Conservation (phyloP, 2,888 invertebrate species). For the Andrena trimmerana region DNA sequence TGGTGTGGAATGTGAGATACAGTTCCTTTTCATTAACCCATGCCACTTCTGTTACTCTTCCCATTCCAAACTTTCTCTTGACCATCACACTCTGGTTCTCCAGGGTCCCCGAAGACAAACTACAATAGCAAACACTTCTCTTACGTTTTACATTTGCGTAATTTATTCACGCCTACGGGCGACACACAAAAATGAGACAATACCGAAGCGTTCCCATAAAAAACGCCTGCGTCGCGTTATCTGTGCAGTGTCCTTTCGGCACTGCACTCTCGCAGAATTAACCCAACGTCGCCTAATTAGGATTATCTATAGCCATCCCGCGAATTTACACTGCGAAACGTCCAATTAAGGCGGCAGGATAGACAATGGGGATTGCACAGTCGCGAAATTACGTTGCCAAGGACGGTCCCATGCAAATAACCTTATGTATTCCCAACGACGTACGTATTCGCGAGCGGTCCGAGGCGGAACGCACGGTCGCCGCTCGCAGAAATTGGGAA, state of each 20-base stretch:
- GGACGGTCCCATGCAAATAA: constrained; percentile 64
- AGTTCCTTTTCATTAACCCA: too few relatives aligned
- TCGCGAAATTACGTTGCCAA: constrained; percentile 63
- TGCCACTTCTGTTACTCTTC: too few relatives aligned
- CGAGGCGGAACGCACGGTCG: neutral
- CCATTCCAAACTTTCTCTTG: neutral
- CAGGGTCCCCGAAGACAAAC: neutral
- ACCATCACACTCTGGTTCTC: neutral
- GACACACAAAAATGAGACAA: neutral
- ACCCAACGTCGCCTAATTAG: constrained; percentile 71
- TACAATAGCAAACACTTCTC: neutral
- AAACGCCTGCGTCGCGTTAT: constrained; percentile 14
- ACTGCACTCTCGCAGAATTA: constrained; percentile 55
- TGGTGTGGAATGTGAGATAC: too few relatives aligned
- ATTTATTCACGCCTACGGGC: neutral
- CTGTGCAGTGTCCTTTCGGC: constrained; percentile 38
- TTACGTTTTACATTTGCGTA: neutral
- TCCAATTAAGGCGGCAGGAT: constrained; percentile 76
- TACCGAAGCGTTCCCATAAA: constrained; percentile 12
- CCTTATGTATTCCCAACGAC: constrained; percentile 54
- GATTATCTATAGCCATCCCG: constrained; percentile 72
- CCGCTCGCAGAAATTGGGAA: constrained; percentile 36
- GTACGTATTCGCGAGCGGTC: constrained; percentile 40
- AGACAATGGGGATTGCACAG: constrained; percentile 67
- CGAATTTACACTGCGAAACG: constrained; percentile 77